Evolutionary conservation across 2,797 vertebrate genomes (phyloP).

Genomic region (Mionectes olivaceus): DNA sequence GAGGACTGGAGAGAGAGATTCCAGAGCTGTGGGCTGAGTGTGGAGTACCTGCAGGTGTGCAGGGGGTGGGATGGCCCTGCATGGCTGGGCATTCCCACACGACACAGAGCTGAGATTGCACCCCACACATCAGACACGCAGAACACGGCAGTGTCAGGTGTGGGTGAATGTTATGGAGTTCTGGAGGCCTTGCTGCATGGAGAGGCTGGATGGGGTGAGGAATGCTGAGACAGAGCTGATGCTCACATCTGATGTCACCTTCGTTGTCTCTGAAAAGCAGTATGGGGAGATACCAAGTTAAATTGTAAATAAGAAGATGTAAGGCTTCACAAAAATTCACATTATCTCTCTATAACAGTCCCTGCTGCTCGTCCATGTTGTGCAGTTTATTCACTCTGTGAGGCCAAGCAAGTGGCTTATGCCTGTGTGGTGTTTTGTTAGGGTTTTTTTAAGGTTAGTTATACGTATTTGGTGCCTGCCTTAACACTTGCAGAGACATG

Average conservation of each 20-base stretch:
- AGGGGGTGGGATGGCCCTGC: neutral
- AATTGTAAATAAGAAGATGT: neutral
- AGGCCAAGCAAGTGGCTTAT: neutral
- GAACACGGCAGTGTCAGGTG: fast-evolving
- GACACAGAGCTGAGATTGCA: neutral
- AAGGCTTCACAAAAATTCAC: neutral
- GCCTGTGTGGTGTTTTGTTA: neutral
- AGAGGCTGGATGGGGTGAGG: neutral
- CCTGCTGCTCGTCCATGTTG: neutral
- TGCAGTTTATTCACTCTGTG: neutral
- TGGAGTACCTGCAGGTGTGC: neutral
- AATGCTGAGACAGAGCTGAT: neutral
- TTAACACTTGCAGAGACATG: neutral
- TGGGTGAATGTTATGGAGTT: fast-evolving
- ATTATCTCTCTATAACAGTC: neutral
- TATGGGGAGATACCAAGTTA: neutral
- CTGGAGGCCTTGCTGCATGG: fast-evolving
- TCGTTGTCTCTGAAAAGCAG: neutral
- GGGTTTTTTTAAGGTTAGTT: neutral
- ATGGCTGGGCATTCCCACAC: neutral
- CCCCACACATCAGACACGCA: fast-evolving
- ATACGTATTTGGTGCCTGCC: neutral
- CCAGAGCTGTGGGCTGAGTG: neutral
- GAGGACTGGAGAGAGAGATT: constrained; percentile 3
- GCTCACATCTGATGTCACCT: fast-evolving